Evolutionary conservation across 2,888 invertebrate genomes (phyloP), one percentile per base, ranked within the genome.

Genomic region (Amphipoea lucens): DNA sequence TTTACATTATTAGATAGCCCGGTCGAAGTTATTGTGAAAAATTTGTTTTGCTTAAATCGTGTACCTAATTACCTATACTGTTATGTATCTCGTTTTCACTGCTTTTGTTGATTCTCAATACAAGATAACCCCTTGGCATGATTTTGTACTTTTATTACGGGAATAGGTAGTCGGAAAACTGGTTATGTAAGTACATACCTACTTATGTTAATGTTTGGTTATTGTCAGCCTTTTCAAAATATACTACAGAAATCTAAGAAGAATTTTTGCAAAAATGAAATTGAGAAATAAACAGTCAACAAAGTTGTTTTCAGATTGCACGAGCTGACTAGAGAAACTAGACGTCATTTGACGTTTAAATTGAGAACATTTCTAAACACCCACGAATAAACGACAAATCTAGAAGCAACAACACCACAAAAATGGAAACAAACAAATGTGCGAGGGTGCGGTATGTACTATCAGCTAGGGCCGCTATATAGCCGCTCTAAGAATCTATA

Each of bases 391-490:
- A 51, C 29, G 14, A 36, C 68, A 12, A 73, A 85, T 20, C 54
- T 74, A 81, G 74, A 69, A 74, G 63, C 23, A 85, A 69, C 65
- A 57, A 71, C 36, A 71, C 4, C n/a, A 68, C 40, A 72, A 69
- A 74, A 70, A 74, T 42, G 3, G 20, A 62, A 72, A 42, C 78
- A 85, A 78, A 75, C 68, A 75, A 76, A 81, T 60, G 66, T 74
- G 57, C 75, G 72, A 83, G 82, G 82, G 82, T 71, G 81, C 68
- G 81, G 81, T 71, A 80, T 75, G 82, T 80, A 74, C 45, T 74
- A 83, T 72, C 75, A 82, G 60, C 45, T 40, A 60, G 36, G 23
- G 54, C 36, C 4, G 29, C 4, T 57, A 54, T 48, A 51, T 54
- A 54, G 65, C 2, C 40, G 17, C 11, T 66, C 17, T 66, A 79